phyloP scores from a whole-genome alignment of 2,113 vertebrate genomes.

The Tenebrosternarchus preto region DNA sequence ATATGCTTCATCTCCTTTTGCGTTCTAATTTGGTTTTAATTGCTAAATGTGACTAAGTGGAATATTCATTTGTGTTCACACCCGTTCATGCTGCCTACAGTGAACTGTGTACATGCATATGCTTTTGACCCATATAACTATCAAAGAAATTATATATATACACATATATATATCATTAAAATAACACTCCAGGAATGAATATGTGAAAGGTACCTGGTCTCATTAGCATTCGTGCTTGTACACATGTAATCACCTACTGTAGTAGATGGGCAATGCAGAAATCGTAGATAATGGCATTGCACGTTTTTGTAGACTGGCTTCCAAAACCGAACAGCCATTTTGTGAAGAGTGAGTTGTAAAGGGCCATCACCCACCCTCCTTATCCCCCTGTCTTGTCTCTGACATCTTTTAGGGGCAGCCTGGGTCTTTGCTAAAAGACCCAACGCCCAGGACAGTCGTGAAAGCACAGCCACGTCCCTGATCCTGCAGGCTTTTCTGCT shows the following conservation, averaged over 20 bases:
- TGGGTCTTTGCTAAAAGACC: not conserved
- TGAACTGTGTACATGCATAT: not conserved
- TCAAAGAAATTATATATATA: not conserved
- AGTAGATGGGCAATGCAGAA: not conserved
- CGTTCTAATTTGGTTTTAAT: conserved; percentile 58
- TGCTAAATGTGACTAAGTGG: conserved; percentile 50
- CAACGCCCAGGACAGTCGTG: not conserved
- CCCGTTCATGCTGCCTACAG: conserved; percentile 28
- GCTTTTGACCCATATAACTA: not conserved
- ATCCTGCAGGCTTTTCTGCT: conserved; percentile 5
- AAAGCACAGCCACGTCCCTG: not conserved
- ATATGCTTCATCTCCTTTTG: conserved; percentile 52
- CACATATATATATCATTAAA: not conserved
- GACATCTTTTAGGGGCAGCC: not conserved
- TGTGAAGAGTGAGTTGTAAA: not conserved
- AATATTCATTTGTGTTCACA: conserved; percentile 26
- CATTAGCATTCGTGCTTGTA: not conserved
- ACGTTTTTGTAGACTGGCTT: not conserved
- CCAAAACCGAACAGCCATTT: not conserved
- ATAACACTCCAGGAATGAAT: not conserved
- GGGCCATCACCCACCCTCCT: not conserved
- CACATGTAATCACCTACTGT: not conserved
- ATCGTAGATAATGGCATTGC: too few species aligned
- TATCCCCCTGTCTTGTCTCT: conserved; percentile 11
- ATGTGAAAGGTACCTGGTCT: not conserved